Base-by-base conservation (phyloP, 2,113 vertebrate genomes). In the Galemys pyrenaicus region DNA sequence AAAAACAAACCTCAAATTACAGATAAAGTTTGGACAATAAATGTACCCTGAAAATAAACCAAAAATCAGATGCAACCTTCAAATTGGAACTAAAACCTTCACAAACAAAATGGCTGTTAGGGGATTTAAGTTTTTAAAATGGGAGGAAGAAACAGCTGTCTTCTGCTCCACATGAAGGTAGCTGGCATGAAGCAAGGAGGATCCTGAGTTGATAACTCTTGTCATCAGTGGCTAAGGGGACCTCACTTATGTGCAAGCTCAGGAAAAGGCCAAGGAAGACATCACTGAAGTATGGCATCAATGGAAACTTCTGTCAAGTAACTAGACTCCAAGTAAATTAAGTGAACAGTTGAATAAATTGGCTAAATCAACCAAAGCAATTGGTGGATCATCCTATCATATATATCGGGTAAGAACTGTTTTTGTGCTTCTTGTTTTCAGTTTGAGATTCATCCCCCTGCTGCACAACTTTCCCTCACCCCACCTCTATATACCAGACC, bases 1-100 rank as follows among this genome's bases (percentile, higher is more conserved):
- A 60, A 83, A 94, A 93, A 89, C 8, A 67, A 94, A 90, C 86
- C 28, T 1, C 35, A 67, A n/a, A 51, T 15, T 93, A 35, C 62
- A 95, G 46, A 94, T 78, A 89, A 94, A 83, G 35, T 26, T 35
- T 91, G 64, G 54, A 65, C 22, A 82, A 44, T 26, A 94, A 85
- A 85, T 49, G 4, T 65, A 65, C 15, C 65, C 74, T 77, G 49
- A 22, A 56, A 88, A 87, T 83, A 65, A 94, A 79, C 58, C 35
- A 92, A 93, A 93, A 91, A 67, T 94, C 87, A 58, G n/a, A 93
- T 58, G 79, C 16, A 86, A 89, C 28, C 56, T 87, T 85, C 74
- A 79, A 91, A 91, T 44, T 75, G 54, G 58, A 96, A 93, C 51
- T 71, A 89, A 89, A 97, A 95, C 22, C 7, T 37, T 87, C 32